Evolutionary conservation across 2,888 invertebrate genomes (phyloP).

Genomic region (Hypomecis punctinalis): DNA sequence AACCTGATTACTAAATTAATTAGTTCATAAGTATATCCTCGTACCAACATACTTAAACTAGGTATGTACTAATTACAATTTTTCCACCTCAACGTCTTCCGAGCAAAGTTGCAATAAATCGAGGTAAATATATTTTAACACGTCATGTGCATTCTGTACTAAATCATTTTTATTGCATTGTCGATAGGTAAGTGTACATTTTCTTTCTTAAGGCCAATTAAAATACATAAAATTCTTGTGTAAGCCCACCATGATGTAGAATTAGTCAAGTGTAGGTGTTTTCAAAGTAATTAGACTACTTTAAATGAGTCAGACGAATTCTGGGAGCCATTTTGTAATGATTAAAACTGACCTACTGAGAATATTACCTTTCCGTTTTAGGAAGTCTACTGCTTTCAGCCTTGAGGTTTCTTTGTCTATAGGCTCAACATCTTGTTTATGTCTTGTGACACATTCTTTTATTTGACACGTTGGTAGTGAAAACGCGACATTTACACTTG

Average conservation of each 20-base stretch:
- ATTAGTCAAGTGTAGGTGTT: slow-evolving; percentile 12
- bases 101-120: no score
- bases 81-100: no score
- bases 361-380: slow-evolving; percentile 20
- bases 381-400: slow-evolving; percentile 9
- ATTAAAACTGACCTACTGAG: slow-evolving; percentile 14
- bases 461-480: neutral
- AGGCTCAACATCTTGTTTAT: slow-evolving; percentile 2
- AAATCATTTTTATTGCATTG: no score
- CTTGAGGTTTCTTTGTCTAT: slow-evolving; percentile 14
- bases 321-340: slow-evolving; percentile 11
- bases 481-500: no score
- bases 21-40: no score
- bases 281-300: slow-evolving; percentile 2
- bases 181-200: neutral
- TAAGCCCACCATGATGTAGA: neutral
- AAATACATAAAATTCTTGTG: slow-evolving; percentile 10
- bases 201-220: slow-evolving; percentile 1
- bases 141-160: no score
- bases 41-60: no score
- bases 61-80: no score
- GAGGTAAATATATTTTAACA: no score
- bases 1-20: no score
- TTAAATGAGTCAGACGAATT: slow-evolving; percentile 11
- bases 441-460: slow-evolving; percentile 2